These are phyloP conservation scores for Pristionchus japonicus DNA, from an alignment of 2,888 invertebrate species.

Conservation along the genomic window DNA sequence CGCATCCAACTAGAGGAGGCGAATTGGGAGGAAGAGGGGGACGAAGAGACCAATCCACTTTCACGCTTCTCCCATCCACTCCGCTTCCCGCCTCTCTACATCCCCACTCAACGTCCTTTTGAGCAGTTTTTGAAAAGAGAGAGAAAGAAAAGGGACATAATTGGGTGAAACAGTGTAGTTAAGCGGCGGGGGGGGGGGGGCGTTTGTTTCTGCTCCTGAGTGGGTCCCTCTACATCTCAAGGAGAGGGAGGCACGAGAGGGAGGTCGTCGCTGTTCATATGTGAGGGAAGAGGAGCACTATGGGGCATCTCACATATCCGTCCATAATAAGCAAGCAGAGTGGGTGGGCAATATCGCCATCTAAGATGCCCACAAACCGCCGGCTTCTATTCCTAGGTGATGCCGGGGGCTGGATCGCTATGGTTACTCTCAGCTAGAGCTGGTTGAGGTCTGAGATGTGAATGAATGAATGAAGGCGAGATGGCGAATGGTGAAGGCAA, in stretches of 20 bases:
- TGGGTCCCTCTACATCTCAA: not conserved
- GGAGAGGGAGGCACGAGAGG: not conserved
- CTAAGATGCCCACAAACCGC: too few species aligned
- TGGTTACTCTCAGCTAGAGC: not conserved
- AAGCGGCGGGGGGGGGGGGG: not conserved
- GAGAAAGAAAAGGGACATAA: too few species aligned
- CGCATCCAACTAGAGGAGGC: slow-evolving; percentile 7
- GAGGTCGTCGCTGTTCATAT: not conserved
- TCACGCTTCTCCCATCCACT: not conserved
- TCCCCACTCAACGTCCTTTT: not conserved
- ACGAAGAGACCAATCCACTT: slow-evolving; percentile 6
- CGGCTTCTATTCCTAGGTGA: not conserved
- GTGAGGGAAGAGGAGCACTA: not conserved
- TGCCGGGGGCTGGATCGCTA: not conserved
- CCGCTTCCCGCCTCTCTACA: not conserved
- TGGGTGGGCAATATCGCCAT: not conserved
- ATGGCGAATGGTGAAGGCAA: not conserved
- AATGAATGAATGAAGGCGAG: not conserved
- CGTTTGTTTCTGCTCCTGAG: too few species aligned
- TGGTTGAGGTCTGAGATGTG: not conserved
- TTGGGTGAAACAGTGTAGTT: not conserved
- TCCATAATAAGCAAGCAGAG: too few species aligned
- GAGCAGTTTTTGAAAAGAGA: slow-evolving; percentile 17
- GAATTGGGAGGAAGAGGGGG: not conserved
- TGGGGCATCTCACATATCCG: not conserved